Conservation (phyloP, 2,113 vertebrate species). For the Grus americana region DNA sequence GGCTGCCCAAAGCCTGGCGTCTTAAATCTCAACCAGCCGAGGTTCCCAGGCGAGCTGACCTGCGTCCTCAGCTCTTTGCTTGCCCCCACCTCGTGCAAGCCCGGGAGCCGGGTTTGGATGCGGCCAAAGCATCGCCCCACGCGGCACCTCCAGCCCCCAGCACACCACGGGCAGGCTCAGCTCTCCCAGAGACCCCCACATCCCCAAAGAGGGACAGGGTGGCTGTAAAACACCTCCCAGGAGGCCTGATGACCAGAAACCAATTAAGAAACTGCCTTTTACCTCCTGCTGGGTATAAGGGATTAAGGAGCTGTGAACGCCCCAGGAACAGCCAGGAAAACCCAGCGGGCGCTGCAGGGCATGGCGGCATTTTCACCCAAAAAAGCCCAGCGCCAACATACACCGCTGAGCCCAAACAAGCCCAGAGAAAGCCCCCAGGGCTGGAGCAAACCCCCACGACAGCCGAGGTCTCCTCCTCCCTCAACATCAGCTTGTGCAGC, state of each 20-base stretch:
- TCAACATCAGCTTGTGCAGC: accelerated
- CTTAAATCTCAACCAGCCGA: background rate
- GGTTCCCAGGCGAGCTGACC: accelerated
- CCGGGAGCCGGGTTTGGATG: background rate
- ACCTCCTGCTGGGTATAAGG: background rate
- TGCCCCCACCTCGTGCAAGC: background rate
- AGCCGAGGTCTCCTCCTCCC: background rate
- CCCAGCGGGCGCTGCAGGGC: accelerated
- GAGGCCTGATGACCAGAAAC: background rate
- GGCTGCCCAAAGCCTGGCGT: background rate
- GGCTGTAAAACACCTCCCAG: background rate
- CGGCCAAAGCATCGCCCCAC: accelerated
- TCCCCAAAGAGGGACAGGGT: background rate
- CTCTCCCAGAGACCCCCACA: accelerated
- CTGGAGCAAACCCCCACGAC: accelerated
- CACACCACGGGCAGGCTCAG: background rate
- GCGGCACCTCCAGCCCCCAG: accelerated
- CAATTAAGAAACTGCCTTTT: background rate
- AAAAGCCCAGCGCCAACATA: accelerated
- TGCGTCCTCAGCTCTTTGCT: background rate
- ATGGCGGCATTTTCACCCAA: background rate
- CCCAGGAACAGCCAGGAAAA: background rate
- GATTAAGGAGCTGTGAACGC: background rate
- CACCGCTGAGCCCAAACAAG: background rate
- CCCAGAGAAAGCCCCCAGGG: background rate